phyloP scores from a whole-genome alignment of 2,113 vertebrate genomes.

The Solea solea region DNA sequence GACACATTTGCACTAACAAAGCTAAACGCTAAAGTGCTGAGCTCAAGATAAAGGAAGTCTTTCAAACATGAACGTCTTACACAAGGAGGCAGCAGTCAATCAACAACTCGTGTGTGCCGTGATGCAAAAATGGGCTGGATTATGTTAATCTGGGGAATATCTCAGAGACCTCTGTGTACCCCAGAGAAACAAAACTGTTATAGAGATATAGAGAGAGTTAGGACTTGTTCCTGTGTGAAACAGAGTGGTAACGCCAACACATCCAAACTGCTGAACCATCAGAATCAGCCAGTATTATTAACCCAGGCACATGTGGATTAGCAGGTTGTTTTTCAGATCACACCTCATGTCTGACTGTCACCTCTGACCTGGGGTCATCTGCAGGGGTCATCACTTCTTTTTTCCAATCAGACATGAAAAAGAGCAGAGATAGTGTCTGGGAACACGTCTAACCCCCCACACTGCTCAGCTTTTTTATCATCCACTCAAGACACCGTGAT shows the following conservation, averaged over 20 bases:
- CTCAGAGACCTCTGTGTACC: too few species aligned
- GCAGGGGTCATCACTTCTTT: conserved; percentile 12
- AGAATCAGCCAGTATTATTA: background rate
- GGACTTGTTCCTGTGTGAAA: too few species aligned
- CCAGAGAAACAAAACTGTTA: too few species aligned
- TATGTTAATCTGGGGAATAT: too few species aligned
- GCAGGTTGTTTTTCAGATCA: conserved; percentile 7
- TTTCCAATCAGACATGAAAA: conserved; percentile 43
- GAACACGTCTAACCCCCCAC: conserved; percentile 5
- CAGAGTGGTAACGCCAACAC: background rate
- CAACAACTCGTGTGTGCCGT: too few species aligned
- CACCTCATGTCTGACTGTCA: conserved; percentile 31
- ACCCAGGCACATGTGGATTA: conserved; percentile 22
- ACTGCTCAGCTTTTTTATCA: conserved; percentile 50
- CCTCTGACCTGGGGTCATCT: conserved; percentile 21
- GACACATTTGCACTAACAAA: too few species aligned
- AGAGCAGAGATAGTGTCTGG: conserved; percentile 19
- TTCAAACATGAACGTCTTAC: too few species aligned
- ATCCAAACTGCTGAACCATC: background rate
- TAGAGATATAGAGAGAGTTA: too few species aligned
- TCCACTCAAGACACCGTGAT: conserved; percentile 60
- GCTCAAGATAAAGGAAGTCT: too few species aligned
- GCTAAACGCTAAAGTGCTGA: too few species aligned
- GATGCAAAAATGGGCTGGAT: too few species aligned
- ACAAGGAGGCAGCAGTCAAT: too few species aligned